Conservation (phyloP, 2,888 invertebrate species). For the Watsonalla cultraria region DNA sequence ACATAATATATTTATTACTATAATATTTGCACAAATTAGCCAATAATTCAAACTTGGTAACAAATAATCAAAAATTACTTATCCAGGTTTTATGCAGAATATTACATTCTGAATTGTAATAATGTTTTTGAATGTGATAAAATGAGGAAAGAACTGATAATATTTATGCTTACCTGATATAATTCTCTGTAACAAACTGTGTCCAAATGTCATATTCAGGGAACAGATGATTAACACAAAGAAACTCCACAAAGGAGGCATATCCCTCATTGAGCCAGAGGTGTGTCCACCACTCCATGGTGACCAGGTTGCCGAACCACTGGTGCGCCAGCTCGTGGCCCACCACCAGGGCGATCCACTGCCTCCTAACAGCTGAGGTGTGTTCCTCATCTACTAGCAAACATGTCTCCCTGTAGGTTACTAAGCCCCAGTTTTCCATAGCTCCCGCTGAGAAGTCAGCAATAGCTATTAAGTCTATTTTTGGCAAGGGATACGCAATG, state of each 20-base stretch:
- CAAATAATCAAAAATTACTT: too few species aligned
- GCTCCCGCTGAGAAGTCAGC: conserved; percentile 97
- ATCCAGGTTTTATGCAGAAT: too few species aligned
- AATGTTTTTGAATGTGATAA: too few species aligned
- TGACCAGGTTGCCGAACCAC: conserved; percentile 99
- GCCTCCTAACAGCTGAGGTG: conserved; percentile 90
- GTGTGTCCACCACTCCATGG: conserved; percentile 99
- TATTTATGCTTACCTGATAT: conserved; percentile 75
- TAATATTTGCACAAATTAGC: too few species aligned
- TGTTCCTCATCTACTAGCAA: conserved; percentile 93
- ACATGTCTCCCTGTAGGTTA: conserved; percentile 95
- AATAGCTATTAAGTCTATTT: conserved; percentile 97
- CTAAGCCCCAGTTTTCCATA: conserved; percentile 99
- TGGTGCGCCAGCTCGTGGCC: conserved; percentile 97
- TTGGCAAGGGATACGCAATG: conserved; percentile 96
- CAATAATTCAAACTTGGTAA: too few species aligned
- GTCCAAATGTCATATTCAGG: conserved; percentile 98
- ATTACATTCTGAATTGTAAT: too few species aligned
- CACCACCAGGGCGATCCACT: conserved; percentile 92
- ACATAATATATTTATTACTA: too few species aligned
- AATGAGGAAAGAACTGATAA: neutral
- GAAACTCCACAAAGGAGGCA: conserved; percentile 96
- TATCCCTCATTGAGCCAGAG: conserved; percentile 98
- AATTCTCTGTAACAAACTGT: conserved; percentile 94
- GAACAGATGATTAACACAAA: conserved; percentile 94